Evolutionary conservation across 2,113 vertebrate genomes (phyloP).

Genomic region (Atlantisia rogersi): DNA sequence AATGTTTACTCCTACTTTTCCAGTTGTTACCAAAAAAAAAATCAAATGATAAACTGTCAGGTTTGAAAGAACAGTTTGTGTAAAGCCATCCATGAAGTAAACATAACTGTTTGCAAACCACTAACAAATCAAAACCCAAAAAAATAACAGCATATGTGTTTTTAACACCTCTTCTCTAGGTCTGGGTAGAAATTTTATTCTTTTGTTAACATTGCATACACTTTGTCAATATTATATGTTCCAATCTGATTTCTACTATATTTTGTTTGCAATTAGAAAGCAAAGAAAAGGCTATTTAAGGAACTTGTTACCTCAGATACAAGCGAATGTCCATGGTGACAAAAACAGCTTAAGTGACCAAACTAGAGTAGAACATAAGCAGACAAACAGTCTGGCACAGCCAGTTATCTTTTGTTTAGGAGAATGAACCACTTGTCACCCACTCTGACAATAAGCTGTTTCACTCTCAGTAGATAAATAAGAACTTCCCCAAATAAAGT

Average conservation of each 20-base stretch:
- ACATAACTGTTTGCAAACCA: background rate
- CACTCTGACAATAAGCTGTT: background rate
- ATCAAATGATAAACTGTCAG: background rate
- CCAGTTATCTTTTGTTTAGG: background rate
- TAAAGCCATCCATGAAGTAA: background rate
- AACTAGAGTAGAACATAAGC: background rate
- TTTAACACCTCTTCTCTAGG: background rate
- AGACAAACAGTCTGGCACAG: background rate
- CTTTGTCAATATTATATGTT: accelerated
- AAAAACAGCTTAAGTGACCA: background rate
- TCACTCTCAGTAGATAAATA: background rate
- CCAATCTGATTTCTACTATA: background rate
- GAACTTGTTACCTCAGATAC: background rate
- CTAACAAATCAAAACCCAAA: background rate
- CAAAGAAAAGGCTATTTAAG: background rate
- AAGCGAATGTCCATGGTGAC: accelerated
- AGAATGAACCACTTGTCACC: background rate
- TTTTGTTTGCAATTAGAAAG: background rate
- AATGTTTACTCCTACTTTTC: background rate
- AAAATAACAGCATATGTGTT: background rate
- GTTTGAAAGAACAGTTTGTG: background rate
- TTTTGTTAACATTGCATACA: background rate
- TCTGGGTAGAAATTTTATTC: background rate
- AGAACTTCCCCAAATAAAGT: background rate
- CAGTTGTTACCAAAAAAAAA: background rate